phyloP scores from a whole-genome alignment of 1,140 invertebrate genomes.

The Bombus ignitus region DNA sequence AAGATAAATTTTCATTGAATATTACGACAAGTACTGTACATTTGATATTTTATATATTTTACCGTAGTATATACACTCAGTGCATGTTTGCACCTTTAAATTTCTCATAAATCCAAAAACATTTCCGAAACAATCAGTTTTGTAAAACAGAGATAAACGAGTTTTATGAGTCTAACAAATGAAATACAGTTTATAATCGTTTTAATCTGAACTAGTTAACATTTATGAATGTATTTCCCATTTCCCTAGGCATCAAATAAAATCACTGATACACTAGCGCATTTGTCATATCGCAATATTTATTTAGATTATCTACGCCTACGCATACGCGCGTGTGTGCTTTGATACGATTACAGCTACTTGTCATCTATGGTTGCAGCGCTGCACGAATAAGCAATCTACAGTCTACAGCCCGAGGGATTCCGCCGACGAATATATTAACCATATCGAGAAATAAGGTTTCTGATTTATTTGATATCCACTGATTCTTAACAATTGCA shows the following conservation, averaged over 20 bases:
- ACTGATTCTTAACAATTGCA: slow-evolving; percentile 49
- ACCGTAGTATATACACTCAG: neutral
- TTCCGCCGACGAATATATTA: slow-evolving; percentile 73
- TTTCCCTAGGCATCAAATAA: slow-evolving; percentile 18
- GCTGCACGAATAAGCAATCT: slow-evolving; percentile 60
- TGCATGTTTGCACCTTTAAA: neutral
- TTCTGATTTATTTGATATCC: slow-evolving; percentile 70
- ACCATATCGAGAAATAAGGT: slow-evolving; percentile 71
- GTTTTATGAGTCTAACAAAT: neutral
- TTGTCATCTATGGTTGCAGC: slow-evolving; percentile 15
- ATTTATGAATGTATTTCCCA: neutral
- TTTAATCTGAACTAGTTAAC: neutral
- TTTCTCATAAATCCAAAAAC: neutral
- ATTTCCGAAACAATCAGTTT: neutral
- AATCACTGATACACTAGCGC: slow-evolving; percentile 12
- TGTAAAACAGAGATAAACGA: neutral
- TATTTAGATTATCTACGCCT: slow-evolving; percentile 38
- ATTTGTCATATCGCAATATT: slow-evolving; percentile 29
- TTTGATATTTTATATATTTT: neutral
- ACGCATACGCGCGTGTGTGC: neutral
- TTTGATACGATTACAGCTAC: slow-evolving; percentile 41
- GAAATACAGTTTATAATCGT: neutral
- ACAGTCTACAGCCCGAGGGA: slow-evolving; percentile 67
- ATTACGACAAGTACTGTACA: neutral
- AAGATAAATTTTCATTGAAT: too few species aligned